Evolutionary conservation across 2,888 invertebrate genomes (phyloP).

Genomic region (Glaucopsyche alexis): DNA sequence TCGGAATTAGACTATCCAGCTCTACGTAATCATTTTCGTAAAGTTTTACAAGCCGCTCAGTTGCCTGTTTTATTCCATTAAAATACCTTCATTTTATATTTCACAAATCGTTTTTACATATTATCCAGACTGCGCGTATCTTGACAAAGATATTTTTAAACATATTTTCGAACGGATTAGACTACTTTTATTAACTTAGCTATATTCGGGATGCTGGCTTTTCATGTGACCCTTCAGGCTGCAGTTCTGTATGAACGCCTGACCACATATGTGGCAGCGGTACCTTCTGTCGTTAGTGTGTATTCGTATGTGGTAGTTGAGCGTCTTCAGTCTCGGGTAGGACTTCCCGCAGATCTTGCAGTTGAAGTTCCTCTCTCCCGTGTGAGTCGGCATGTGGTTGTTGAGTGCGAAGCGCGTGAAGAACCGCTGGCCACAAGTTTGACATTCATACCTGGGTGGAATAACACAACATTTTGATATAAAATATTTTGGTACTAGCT

Average conservation of each 20-base stretch:
- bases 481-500: too few relatives aligned
- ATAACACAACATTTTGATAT: neutral
- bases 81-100: too few relatives aligned
- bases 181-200: slow-evolving; percentile 41
- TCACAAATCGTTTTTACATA: too few relatives aligned
- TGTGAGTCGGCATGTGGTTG: slow-evolving; percentile 73
- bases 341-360: slow-evolving; percentile 68
- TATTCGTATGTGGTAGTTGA: slow-evolving; percentile 67
- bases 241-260: slow-evolving; percentile 72
- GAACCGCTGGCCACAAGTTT: slow-evolving; percentile 69
- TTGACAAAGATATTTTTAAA: too few relatives aligned
- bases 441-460: slow-evolving; percentile 62
- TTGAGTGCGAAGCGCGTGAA: slow-evolving; percentile 68
- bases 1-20: too few relatives aligned
- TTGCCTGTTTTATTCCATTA: too few relatives aligned
- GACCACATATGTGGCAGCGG: slow-evolving; percentile 62
- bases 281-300: slow-evolving; percentile 65
- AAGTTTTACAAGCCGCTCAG: too few relatives aligned
- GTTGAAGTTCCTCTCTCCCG: slow-evolving; percentile 66
- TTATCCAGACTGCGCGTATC: too few relatives aligned
- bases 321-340: slow-evolving; percentile 65
- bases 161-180: too few relatives aligned
- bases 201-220: slow-evolving; percentile 69
- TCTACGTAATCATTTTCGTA: too few relatives aligned
- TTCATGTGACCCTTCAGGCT: slow-evolving; percentile 71